These are phyloP conservation scores for Xenopus laevis DNA, from an alignment of 2,113 vertebrate genomes.

Conservation along the genomic window DNA sequence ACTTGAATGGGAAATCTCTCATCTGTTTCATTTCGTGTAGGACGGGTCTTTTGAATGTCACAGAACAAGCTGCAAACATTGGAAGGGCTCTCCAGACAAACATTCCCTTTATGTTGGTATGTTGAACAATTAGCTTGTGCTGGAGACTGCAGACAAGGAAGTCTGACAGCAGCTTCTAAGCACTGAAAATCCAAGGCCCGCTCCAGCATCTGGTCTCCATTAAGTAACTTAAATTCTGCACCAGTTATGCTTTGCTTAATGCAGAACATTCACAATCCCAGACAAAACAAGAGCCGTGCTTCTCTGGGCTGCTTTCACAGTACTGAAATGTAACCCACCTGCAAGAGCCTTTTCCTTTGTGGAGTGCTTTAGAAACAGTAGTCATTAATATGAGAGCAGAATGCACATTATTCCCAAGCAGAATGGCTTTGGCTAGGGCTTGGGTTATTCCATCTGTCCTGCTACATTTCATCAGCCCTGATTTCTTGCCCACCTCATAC, in stretches of 20 bases:
- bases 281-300: constrained; percentile 48
- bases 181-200: constrained; percentile 11
- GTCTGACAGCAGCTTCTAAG: constrained; percentile 29
- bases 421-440: not conserved
- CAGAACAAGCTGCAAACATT: constrained; percentile 6
- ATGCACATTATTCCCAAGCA: constrained; percentile 24
- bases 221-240: constrained; percentile 42
- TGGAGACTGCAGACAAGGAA: constrained; percentile 16
- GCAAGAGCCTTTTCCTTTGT: constrained; percentile 43
- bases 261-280: constrained; percentile 45
- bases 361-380: constrained; percentile 44
- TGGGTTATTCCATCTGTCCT: not conserved
- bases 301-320: constrained; percentile 44
- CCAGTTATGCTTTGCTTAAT: constrained; percentile 47
- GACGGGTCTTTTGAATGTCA: constrained; percentile 13
- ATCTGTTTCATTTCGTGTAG: constrained; percentile 20
- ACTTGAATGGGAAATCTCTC: constrained; percentile 24
- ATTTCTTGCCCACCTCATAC: no score
- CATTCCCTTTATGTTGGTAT: constrained; percentile 8
- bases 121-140: constrained; percentile 28
- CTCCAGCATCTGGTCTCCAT: constrained; percentile 45
- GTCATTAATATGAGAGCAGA: constrained; percentile 11
- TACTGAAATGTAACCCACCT: constrained; percentile 47
- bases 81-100: not conserved
- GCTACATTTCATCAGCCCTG: no score